Conservation (phyloP, 1,140 invertebrate species). For the Lucilia cuprina region DNA sequence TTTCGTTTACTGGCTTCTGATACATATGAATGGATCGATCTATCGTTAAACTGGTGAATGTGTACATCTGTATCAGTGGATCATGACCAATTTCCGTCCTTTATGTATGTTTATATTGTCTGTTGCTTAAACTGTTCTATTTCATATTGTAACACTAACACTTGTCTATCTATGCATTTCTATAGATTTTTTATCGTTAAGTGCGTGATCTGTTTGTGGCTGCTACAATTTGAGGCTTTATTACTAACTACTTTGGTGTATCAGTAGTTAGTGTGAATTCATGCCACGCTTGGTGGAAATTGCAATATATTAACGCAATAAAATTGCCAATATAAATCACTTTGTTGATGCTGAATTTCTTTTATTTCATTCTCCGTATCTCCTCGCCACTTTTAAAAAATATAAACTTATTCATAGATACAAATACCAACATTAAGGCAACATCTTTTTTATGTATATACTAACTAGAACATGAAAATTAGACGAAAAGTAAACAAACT, state of each 20-base stretch:
- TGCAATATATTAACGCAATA: slow-evolving; percentile 37
- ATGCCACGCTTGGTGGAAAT: slow-evolving; percentile 31
- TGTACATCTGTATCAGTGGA: not conserved
- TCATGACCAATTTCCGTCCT: not conserved
- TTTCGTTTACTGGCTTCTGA: not conserved
- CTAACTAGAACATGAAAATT: too few species aligned
- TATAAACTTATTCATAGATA: not conserved
- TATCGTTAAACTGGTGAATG: not conserved
- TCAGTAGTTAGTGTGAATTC: slow-evolving; percentile 32
- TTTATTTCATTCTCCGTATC: not conserved
- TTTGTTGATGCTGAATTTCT: slow-evolving; percentile 8
- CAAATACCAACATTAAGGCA: not conserved
- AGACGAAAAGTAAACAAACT: too few species aligned
- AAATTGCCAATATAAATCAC: slow-evolving; percentile 40
- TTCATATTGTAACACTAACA: too few species aligned
- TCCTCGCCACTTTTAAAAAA: not conserved
- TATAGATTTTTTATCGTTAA: not conserved
- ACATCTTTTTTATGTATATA: too few species aligned
- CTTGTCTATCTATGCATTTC: not conserved
- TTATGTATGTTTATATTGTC: not conserved
- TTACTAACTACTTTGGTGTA: not conserved
- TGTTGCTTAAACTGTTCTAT: not conserved
- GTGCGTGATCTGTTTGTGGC: slow-evolving; percentile 8
- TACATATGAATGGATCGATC: not conserved
- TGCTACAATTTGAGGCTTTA: not conserved